Evolutionary conservation across 2,888 invertebrate species (phyloP).

Genomic region (Athalia rosae): DNA sequence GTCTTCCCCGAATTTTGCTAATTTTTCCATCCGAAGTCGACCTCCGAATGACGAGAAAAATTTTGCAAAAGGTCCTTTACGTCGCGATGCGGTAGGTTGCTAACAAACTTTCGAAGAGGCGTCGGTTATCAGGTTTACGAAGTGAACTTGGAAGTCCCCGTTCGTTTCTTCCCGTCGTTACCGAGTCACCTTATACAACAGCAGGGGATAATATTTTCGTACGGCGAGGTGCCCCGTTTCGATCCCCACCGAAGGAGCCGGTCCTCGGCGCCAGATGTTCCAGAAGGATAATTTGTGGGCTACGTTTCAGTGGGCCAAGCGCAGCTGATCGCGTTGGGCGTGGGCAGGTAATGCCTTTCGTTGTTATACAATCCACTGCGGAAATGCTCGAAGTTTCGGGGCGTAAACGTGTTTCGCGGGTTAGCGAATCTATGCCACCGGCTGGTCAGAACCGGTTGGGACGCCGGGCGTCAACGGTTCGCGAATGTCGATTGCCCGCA

Average conservation of each 20-base stretch:
- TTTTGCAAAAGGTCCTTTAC: too few species aligned
- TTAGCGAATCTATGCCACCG: slow-evolving; percentile 39
- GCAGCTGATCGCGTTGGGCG: background rate
- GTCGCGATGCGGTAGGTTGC: too few species aligned
- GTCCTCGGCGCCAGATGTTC: background rate
- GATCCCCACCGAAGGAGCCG: background rate
- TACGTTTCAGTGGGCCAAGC: slow-evolving; percentile 5
- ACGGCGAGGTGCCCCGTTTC: too few species aligned
- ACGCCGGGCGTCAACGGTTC: slow-evolving; percentile 7
- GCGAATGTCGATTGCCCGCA: background rate
- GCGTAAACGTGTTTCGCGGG: slow-evolving; percentile 37
- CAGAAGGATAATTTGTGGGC: background rate
- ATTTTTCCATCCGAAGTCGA: too few species aligned
- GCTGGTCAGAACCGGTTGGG: slow-evolving; percentile 38
- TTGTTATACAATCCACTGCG: slow-evolving; percentile 31
- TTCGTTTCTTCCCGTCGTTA: too few species aligned
- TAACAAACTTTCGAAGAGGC: too few species aligned
- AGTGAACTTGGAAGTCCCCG: too few species aligned
- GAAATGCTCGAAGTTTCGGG: slow-evolving; percentile 28
- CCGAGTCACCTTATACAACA: too few species aligned
- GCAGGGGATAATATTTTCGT: too few species aligned
- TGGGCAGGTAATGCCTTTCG: slow-evolving; percentile 34
- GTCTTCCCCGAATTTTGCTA: too few species aligned
- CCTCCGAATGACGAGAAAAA: too few species aligned
- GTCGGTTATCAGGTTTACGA: too few species aligned